A percentile compares a stretch with the other conserved stretches of the same genome.
Conservation (phyloP, 2,113 vertebrate species). For the Seriola rivoliana region DNA sequence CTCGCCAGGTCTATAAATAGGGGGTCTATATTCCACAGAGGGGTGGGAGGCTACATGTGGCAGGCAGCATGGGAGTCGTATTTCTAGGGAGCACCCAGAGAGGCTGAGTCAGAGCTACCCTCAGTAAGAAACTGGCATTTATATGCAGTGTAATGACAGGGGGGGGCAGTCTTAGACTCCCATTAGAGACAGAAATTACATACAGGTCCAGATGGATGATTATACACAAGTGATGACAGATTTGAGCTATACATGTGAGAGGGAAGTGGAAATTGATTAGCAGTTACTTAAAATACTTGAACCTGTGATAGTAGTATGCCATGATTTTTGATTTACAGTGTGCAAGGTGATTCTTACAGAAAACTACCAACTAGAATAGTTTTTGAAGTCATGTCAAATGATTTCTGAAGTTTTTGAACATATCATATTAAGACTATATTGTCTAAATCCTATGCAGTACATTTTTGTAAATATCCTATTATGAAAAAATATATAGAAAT, state of each 20-base stretch:
- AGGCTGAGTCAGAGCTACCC: conserved; percentile 73
- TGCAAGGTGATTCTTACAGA: conserved; percentile 23
- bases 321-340: conserved; percentile 27
- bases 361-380: not conserved
- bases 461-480: not conserved
- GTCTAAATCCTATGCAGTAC: not conserved
- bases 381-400: not conserved
- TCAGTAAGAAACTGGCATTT: conserved; percentile 76
- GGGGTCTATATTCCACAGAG: conserved; percentile 84
- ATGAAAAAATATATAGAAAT: not conserved
- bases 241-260: conserved; percentile 50
- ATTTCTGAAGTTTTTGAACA: not conserved
- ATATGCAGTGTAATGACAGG: conserved; percentile 81
- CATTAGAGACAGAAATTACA: conserved; percentile 77
- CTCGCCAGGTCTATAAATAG: conserved; percentile 85
- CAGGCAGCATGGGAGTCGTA: conserved; percentile 73
- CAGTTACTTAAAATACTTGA: conserved; percentile 64
- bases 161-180: conserved; percentile 66
- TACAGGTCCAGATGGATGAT: conserved; percentile 67
- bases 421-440: not conserved
- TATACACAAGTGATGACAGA: conserved; percentile 66
- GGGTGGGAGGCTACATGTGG: conserved; percentile 83
- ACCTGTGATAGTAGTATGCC: conserved; percentile 45
- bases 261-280: conserved; percentile 55
- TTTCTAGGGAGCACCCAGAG: conserved; percentile 77